Evolutionary conservation across 2,113 vertebrate species (phyloP), one percentile per base, ranked within the genome.

Genomic region (Archocentrus centrarchus): DNA sequence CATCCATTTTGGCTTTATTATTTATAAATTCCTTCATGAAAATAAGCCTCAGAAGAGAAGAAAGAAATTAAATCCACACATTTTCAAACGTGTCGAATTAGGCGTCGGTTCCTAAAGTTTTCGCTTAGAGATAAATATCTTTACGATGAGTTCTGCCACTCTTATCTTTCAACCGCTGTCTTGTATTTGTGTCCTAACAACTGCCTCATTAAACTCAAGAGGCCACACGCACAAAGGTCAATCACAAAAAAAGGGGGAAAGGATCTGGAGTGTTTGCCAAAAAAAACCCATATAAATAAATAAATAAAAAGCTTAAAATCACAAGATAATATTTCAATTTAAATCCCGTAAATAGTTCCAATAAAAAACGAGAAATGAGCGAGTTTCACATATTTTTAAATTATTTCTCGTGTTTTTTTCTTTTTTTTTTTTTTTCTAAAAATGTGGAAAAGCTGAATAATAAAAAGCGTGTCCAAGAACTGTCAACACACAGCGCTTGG

Each of bases 161-260:
- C 78, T 89, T 90, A 92, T 94, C 91, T 91, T 22, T 27, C 24
- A 5, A 11, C 53, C 81, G 27, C 82, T 81, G 83, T 87, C 84
- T 60, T 37, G 39, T 82, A 55, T 81, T 84, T 44, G n/a, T 84
- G 85, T 82, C 41, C 75, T 81, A 32, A 85, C 75, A 85, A 83
- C 60, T 76, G 79, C 55, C 80, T 75, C 88, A 70, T 92, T 86
- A 92, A 89, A 86, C 77, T 84, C 70, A 62, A 81, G 86, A 86
- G 87, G 81, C 84, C 82, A 73, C 89, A 88, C 84, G 84, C 80
- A 77, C 87, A 92, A 92, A 91, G 85, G 88, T 91, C 83, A 89
- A 73, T 79, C 75, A 59, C 75, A 75, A 39, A 64, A 77, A 84
- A 68, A 44, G 47, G 18, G 18, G 32, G 6, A 35, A 3, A 8